Base-by-base conservation (phyloP, 2,888 invertebrate genomes). In the Rotaria magnacalcarata region DNA sequence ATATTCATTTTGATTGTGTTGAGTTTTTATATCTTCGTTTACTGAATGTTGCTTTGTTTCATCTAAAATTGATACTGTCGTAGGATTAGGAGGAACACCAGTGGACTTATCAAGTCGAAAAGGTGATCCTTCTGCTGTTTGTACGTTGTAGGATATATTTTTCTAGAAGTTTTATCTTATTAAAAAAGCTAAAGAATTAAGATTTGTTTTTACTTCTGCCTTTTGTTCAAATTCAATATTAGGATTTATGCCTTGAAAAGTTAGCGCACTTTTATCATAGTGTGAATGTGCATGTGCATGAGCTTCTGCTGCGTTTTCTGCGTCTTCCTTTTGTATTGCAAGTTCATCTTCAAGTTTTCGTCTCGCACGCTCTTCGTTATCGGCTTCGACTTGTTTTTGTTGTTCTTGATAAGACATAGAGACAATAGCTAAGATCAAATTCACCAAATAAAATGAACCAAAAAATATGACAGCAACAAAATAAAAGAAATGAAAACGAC, bases 381-480 rank as follows among this genome's bases (percentile, higher is more conserved):
- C 96, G 92, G 96, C 96, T 92, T 96, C 96, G 86, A 96, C 96
- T 92, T 96, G 96, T 93, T 96, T 96, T 93, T 97, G 96, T 92
- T 97, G 93, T 92, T 98, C 97, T 92, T 97, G 97, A 92, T 98
- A 98, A 86, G 96, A 96, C 97, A 97, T 47, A 7, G 85, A 67
- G 4, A 87, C 86, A 21, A 85, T 84, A 21, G 87, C 86, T 67
- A 86, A 84, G 19, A 87, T 87, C 56, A 87, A 85, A 86, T 87
- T 86, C 5, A 86, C 58, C 19, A 85, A 80, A 87, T 87, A 86
- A 56, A 86, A 85, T 47, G 86, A 84, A 90, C 97, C 97, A 92
- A 98, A 94, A 93, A 98, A 96, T 93, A 98, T 97, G 92, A 97
- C 97, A 89, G 97, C 95, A 90, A 97, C 95, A 93, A 98, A 98